These are phyloP conservation scores for Drosophila pandora DNA, from an alignment of 1,140 invertebrate species.

Conservation along the genomic window DNA sequence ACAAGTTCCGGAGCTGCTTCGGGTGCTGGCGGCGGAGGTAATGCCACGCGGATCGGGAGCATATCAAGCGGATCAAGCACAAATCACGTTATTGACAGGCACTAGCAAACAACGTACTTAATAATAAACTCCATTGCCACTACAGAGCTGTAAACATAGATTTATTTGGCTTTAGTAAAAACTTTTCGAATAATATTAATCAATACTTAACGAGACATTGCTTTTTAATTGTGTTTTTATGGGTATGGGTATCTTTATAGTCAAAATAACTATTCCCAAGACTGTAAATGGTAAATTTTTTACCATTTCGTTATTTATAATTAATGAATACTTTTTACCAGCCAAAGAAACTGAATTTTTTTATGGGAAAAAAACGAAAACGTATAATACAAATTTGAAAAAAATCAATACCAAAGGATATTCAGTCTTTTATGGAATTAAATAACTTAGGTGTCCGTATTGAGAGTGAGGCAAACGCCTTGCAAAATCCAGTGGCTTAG, in stretches of 20 bases:
- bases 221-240: not conserved
- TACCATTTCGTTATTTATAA: not conserved
- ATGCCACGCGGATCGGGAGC: constrained; percentile 35
- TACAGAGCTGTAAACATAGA: constrained; percentile 53
- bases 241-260: not conserved
- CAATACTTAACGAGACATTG: constrained; percentile 20
- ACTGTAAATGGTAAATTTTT: not conserved
- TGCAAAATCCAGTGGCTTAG: constrained; percentile 94
- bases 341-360: constrained; percentile 5
- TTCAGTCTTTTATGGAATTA: constrained; percentile 9
- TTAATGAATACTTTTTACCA: not conserved
- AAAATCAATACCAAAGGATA: constrained; percentile 18
- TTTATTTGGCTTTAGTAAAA: constrained; percentile 59
- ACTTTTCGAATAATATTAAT: constrained; percentile 47
- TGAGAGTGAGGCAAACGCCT: constrained; percentile 93
- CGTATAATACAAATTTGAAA: constrained; percentile 25
- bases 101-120: constrained; percentile 58
- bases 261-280: too few relatives aligned
- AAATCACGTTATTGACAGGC: constrained; percentile 75
- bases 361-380: constrained; percentile 24
- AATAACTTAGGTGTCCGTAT: constrained; percentile 84
- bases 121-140: constrained; percentile 64
- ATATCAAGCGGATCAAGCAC: constrained; percentile 46
- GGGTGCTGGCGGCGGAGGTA: constrained; percentile 72
- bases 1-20: constrained; percentile 75